phyloP scores from a whole-genome alignment of 2,113 vertebrate species.

The Rhagologus leucostigma region DNA sequence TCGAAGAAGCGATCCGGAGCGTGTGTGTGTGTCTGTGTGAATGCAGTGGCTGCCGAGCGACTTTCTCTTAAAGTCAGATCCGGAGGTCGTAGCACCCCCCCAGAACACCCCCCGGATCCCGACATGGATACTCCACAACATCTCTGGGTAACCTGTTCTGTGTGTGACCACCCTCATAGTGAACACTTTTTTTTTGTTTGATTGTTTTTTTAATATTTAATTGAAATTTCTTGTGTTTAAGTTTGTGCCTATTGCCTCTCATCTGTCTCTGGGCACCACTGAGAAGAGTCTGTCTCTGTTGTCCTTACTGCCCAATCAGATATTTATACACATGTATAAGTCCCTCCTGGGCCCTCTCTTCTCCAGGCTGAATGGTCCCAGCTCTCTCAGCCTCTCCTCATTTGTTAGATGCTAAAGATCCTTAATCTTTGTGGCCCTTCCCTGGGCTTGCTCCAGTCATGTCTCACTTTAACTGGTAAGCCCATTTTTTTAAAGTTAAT shows the following conservation, averaged over 20 bases:
- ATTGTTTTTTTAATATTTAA: not conserved
- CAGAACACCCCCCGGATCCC: no score
- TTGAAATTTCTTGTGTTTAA: not conserved
- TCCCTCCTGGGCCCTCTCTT: not conserved
- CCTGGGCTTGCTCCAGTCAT: not conserved
- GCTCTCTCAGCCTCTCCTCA: not conserved
- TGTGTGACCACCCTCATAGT: accelerated
- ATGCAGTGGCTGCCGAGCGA: no score
- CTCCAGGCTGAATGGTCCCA: not conserved
- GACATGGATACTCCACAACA: not conserved
- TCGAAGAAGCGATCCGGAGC: no score
- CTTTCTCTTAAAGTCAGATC: no score
- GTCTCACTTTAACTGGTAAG: not conserved
- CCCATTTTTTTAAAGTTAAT: not conserved
- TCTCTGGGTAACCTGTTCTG: not conserved
- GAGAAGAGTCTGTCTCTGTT: not conserved
- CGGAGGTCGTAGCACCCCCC: no score
- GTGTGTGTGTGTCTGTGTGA: no score
- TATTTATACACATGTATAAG: not conserved
- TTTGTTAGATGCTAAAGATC: not conserved
- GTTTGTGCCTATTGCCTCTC: not conserved
- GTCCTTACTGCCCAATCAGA: not conserved
- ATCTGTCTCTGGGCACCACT: not conserved
- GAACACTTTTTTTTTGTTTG: not conserved
- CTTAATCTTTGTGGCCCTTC: not conserved